Percentiles rank a stretch among this genome's conserved stretches.
Evolutionary conservation across 2,797 vertebrate species (phyloP).

Genomic region (Synaphobranchus kaupii): DNA sequence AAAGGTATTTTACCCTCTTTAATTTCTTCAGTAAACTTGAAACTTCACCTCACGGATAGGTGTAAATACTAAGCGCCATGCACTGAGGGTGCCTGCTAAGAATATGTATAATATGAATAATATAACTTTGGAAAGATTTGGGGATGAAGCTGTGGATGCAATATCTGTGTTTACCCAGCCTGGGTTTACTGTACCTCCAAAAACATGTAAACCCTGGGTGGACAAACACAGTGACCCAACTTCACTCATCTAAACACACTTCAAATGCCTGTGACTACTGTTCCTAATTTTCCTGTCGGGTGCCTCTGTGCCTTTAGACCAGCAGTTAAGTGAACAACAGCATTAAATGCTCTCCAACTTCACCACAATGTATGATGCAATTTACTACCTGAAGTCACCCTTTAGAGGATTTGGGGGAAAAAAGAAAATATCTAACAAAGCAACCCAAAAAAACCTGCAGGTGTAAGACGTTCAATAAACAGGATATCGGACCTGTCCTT

Average conservation of each 20-base stretch:
- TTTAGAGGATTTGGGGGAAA: background rate
- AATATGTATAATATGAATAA: too few relatives aligned
- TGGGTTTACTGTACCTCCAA: background rate
- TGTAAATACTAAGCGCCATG: too few relatives aligned
- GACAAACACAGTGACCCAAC: background rate
- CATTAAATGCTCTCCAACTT: conserved; percentile 19
- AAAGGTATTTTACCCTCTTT: background rate
- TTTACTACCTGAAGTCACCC: conserved; percentile 17
- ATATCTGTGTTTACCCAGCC: background rate
- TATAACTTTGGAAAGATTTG: background rate
- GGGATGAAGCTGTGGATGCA: background rate
- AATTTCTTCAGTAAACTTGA: background rate
- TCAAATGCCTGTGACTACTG: background rate
- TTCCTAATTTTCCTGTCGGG: background rate
- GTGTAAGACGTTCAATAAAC: conserved; percentile 19
- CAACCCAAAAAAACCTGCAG: conserved; percentile 1
- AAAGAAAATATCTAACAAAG: background rate
- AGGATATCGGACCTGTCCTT: background rate
- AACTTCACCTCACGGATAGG: too few relatives aligned
- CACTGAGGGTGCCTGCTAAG: too few relatives aligned
- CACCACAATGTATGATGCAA: background rate
- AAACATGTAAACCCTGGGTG: background rate
- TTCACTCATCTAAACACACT: background rate
- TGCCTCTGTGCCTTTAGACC: background rate
- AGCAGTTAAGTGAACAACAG: background rate